Evolutionary conservation across 2,888 invertebrate species (phyloP).

Genomic region (Sminthurides aquaticus): DNA sequence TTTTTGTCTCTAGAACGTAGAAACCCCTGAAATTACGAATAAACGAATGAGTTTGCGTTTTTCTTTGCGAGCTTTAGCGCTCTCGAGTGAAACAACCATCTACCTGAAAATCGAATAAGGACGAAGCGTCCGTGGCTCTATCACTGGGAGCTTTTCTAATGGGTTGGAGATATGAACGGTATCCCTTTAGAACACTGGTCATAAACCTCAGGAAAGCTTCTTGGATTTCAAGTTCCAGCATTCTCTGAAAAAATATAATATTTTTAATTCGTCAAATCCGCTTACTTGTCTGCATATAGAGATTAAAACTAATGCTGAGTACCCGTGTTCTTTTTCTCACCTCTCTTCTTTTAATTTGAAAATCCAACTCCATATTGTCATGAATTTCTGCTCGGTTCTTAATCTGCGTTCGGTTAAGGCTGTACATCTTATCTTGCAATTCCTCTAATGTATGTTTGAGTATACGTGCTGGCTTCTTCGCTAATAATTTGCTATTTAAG

Average conservation of each 20-base stretch:
- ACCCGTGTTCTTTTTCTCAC: too few relatives aligned
- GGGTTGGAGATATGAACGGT: conserved; percentile 76
- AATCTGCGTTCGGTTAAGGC: conserved; percentile 28
- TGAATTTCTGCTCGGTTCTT: conserved; percentile 43
- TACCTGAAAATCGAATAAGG: conserved; percentile 80
- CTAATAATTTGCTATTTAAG: conserved; percentile 64
- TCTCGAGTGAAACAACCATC: background rate
- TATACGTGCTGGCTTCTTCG: conserved; percentile 76
- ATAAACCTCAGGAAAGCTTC: conserved; percentile 95
- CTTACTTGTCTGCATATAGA: too few relatives aligned
- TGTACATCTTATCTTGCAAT: conserved; percentile 24
- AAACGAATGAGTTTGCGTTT: background rate
- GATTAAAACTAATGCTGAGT: too few relatives aligned
- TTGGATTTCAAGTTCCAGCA: conserved; percentile 86
- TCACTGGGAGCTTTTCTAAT: conserved; percentile 89
- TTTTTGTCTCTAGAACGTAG: conserved; percentile 77
- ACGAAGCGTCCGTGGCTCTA: conserved; percentile 89
- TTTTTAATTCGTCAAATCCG: too few relatives aligned
- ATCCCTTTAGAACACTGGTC: conserved; percentile 84
- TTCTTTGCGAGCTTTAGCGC: too few relatives aligned
- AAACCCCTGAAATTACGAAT: conserved; percentile 54
- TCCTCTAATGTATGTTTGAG: conserved; percentile 70
- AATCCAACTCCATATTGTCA: conserved; percentile 71
- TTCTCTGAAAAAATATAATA: conserved; percentile 62
- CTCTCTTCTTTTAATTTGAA: conserved; percentile 70